Evolutionary conservation across 2,888 invertebrate species (phyloP), one percentile per base, ranked within the genome.

Genomic region (Iselma pallidipennis): DNA sequence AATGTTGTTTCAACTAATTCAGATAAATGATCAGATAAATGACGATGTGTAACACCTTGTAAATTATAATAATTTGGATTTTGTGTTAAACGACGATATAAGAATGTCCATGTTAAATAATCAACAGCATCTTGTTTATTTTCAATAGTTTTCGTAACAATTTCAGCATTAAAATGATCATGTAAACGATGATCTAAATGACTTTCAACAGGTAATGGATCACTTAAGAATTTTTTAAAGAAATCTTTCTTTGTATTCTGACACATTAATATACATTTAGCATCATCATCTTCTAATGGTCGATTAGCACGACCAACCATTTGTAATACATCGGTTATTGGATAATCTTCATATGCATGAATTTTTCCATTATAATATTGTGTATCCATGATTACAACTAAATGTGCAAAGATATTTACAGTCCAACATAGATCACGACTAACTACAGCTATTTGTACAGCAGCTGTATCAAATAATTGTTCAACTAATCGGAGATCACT

Each of bases 121-220:
- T 99, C 99, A 0, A 99, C 98, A 0, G 98, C 98, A 78, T 99
- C 99, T 80, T 99, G 99, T 78, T 99, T 99, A 84, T 99, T 99
- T 83, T 99, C 99, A 72, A 99, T 96, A 0, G 98, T 99, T 82
- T 98, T 98, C 0, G 99, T 99, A 0, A 99, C 98, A 58, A 99
- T 97, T 84, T 99, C 99, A 0, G 99, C 99, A 83, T 99, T 99
- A 81, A 99, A 96, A 82, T 99, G 99, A 83, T 99, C 99, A 81
- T 99, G 98, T 2, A 99, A 86, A 66, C 96, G 89, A 77, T 98
- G 98, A 84, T 99, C 98, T 71, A 99, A 84, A 82, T 99, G 98
- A 68, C 97, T 98, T 88, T 98, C 98, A 0, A 98, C 91, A 0
- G 98, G 98, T 59, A 99, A 81, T 0, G 98, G 96, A 80, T 99